phyloP scores from a whole-genome alignment of 1,140 invertebrate species.

The Drosophila tristis region DNA sequence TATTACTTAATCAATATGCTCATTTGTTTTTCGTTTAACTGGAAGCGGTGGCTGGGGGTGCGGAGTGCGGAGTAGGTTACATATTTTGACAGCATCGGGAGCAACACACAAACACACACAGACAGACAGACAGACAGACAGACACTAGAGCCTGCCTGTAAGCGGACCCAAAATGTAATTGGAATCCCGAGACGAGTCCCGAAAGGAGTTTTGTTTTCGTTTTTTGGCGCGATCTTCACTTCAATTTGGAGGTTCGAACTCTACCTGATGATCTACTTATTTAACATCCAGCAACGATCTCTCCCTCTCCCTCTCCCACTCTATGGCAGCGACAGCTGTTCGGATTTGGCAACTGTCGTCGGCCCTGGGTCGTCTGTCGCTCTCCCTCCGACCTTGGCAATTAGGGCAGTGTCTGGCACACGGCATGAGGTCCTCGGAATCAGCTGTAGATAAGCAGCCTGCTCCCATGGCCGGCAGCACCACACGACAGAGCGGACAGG shows the following conservation, averaged over 20 bases:
- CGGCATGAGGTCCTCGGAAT: constrained; percentile 41
- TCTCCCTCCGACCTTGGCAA: constrained; percentile 2
- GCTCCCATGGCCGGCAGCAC: constrained; percentile 31
- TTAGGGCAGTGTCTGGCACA: constrained; percentile 25
- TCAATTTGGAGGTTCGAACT: constrained; percentile 31
- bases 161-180: constrained; percentile 62
- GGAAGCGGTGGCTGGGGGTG: constrained; percentile 29
- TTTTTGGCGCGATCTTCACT: constrained; percentile 44
- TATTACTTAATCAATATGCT: constrained; percentile 76
- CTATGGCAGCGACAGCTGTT: constrained; percentile 22
- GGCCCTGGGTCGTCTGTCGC: not conserved
- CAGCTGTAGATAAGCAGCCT: constrained; percentile 52
- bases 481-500: constrained; percentile 3
- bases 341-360: constrained; percentile 48
- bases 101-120: constrained; percentile 24
- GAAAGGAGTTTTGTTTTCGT: no score
- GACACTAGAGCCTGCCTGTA: constrained; percentile 14
- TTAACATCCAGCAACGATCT: not conserved
- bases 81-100: constrained; percentile 73
- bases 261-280: constrained; percentile 48
- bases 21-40: constrained; percentile 62
- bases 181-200: constrained; percentile 30
- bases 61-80: constrained; percentile 30
- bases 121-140: constrained; percentile 18
- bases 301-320: no score